Evolutionary conservation across 2,797 vertebrate genomes (phyloP).

Genomic region (Carcharodon carcharias): DNA sequence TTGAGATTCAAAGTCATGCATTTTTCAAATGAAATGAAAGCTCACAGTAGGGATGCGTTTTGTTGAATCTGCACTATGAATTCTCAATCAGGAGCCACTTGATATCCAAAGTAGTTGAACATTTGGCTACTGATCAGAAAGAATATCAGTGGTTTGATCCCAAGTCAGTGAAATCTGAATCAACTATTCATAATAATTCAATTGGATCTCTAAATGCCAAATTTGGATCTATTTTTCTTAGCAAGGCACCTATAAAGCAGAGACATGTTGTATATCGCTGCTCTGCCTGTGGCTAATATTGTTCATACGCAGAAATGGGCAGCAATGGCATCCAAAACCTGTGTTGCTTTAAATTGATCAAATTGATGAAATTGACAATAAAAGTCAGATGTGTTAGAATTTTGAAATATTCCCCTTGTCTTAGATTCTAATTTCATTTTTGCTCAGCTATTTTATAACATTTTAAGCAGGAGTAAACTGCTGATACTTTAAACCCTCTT

Average conservation of each 20-base stretch:
- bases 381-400: not conserved
- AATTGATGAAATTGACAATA: not conserved
- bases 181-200: not conserved
- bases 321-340: not conserved
- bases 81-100: conserved; percentile 9
- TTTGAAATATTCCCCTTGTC: not conserved
- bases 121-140: not conserved
- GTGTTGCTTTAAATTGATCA: too few species aligned
- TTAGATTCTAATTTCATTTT: not conserved
- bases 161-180: not conserved
- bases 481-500: not conserved
- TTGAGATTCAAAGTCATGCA: conserved; percentile 21
- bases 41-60: not conserved
- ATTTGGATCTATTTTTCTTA: not conserved
- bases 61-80: not conserved
- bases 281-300: not conserved
- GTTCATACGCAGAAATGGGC: not conserved
- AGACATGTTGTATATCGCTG: not conserved
- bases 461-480: not conserved
- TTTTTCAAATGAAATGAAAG: conserved; percentile 28
- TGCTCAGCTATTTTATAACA: not conserved
- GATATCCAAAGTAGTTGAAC: not conserved
- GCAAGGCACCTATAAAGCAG: not conserved
- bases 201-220: not conserved
- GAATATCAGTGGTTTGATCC: not conserved